A percentile compares a stretch with the other conserved stretches of the same genome.
Conservation (phyloP, 2,797 vertebrate genomes). For the Danio albolineatus region DNA sequence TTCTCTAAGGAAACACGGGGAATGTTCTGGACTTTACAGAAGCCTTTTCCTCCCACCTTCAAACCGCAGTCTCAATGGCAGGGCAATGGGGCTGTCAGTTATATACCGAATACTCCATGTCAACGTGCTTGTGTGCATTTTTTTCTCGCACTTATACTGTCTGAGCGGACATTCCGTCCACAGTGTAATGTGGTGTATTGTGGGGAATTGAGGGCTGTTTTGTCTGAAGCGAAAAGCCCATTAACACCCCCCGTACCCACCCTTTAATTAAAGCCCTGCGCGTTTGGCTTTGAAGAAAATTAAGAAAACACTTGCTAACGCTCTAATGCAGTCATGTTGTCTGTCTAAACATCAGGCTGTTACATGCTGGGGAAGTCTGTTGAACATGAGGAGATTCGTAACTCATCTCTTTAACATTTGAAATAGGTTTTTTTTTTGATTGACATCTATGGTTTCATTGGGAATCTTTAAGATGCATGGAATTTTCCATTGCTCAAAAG, state of each 20-base stretch:
- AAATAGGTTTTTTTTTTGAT: too few relatives aligned
- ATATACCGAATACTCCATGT: not conserved
- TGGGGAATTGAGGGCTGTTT: constrained; percentile 32
- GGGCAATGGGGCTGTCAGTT: constrained; percentile 43
- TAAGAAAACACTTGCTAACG: constrained; percentile 37
- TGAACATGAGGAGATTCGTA: constrained; percentile 8
- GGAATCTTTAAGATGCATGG: not conserved
- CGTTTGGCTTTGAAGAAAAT: constrained; percentile 54
- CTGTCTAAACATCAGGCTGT: constrained; percentile 33
- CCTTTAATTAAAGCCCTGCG: constrained; percentile 56
- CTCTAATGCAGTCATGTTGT: constrained; percentile 39
- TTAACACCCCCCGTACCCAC: constrained; percentile 41
- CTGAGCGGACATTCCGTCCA: constrained; percentile 38
- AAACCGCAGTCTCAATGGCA: constrained; percentile 58
- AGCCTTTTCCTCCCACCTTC: constrained; percentile 62
- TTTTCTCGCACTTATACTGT: constrained; percentile 3
- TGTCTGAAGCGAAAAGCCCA: constrained; percentile 52
- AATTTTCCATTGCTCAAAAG: not conserved
- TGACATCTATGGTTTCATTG: too few relatives aligned
- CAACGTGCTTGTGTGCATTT: constrained; percentile 26
- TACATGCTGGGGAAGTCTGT: constrained; percentile 19
- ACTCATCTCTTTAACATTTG: too few relatives aligned
- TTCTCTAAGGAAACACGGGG: constrained; percentile 61
- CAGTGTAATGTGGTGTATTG: constrained; percentile 44
- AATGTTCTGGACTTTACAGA: constrained; percentile 58